phyloP scores from a whole-genome alignment of 2,113 vertebrate species.

The Neolamprologus devosi region DNA sequence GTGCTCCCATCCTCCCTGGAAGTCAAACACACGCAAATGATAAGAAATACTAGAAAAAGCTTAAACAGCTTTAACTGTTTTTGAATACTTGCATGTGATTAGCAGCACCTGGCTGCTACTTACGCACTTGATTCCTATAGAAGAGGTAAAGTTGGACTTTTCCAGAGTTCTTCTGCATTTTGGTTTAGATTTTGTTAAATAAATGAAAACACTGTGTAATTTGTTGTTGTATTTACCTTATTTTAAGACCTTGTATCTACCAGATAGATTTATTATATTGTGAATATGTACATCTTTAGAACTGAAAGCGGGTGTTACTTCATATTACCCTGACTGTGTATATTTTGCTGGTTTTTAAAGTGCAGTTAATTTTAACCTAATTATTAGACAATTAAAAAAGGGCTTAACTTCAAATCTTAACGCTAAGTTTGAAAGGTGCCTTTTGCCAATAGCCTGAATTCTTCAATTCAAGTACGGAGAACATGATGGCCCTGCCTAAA shows the following conservation, averaged over 20 bases:
- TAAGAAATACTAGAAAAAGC: not conserved
- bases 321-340: not conserved
- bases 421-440: not conserved
- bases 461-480: not conserved
- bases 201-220: not conserved
- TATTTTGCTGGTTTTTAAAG: not conserved
- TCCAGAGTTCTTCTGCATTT: not conserved
- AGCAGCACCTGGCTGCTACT: not conserved
- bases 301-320: not conserved
- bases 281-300: not conserved
- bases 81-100: not conserved
- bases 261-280: not conserved
- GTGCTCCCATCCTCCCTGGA: conserved; percentile 92
- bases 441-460: not conserved
- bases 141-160: not conserved
- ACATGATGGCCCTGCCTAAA: not conserved
- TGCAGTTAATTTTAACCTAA: not conserved
- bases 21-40: not conserved
- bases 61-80: not conserved
- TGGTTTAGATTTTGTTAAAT: not conserved
- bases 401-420: not conserved
- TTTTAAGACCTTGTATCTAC: not conserved
- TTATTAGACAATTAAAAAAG: not conserved
- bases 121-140: not conserved
- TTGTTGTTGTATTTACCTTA: not conserved